Evolutionary conservation across 2,888 invertebrate species (phyloP).

Genomic region (Drosophila subquinaria): DNA sequence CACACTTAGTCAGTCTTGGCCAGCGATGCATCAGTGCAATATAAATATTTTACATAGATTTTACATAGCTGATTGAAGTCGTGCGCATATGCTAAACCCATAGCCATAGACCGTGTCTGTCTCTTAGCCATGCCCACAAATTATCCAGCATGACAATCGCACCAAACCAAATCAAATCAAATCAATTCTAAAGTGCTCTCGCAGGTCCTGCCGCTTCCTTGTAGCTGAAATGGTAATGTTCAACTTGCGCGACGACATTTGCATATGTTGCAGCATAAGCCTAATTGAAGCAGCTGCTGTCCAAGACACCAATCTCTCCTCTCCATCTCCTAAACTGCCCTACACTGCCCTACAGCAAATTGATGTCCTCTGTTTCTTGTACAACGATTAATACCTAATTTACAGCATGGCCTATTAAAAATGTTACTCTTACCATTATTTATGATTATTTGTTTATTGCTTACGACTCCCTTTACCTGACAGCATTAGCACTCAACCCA

Average conservation of each 20-base stretch:
- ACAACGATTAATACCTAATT: conserved; percentile 76
- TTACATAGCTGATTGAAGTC: conserved; percentile 81
- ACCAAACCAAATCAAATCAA: conserved; percentile 70
- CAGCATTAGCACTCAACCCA: conserved; percentile 54
- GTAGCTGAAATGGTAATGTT: conserved; percentile 62
- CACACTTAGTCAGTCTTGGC: conserved; percentile 31
- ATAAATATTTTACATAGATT: conserved; percentile 81
- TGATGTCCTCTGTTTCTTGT: background rate
- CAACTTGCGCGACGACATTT: conserved; percentile 49
- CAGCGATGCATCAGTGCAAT: conserved; percentile 71
- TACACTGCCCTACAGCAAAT: background rate
- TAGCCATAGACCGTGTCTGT: conserved; percentile 4
- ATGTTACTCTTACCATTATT: conserved; percentile 69
- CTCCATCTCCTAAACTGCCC: too few relatives aligned
- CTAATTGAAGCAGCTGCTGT: conserved; percentile 65
- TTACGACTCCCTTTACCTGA: conserved; percentile 64
- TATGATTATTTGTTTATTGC: conserved; percentile 80
- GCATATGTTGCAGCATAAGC: conserved; percentile 68
- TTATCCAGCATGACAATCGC: conserved; percentile 58
- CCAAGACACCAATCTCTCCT: background rate
- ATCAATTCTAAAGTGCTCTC: conserved; percentile 48
- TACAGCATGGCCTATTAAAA: conserved; percentile 71
- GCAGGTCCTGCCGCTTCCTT: conserved; percentile 4
- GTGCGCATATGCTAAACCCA: conserved; percentile 68
- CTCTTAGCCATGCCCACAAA: conserved; percentile 30